Evolutionary conservation across 2,113 vertebrate species (phyloP).

Genomic region (Elaphurus davidianus): DNA sequence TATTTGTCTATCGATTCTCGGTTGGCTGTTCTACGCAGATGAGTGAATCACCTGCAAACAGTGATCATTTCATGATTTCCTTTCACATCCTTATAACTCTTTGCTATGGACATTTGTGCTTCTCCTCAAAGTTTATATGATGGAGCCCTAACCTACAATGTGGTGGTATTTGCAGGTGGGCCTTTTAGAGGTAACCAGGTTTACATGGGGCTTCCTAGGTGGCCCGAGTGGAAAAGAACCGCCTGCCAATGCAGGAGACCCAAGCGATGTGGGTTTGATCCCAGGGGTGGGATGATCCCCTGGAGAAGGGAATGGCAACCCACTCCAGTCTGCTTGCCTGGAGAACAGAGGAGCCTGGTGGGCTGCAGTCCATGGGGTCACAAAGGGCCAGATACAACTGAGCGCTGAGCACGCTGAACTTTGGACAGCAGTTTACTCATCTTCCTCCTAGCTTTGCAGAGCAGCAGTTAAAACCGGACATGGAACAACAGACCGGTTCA

Average conservation of each 20-base stretch:
- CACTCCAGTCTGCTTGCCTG: not conserved
- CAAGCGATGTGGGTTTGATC: not conserved
- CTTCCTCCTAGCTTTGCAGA: not conserved
- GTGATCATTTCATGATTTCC: not conserved
- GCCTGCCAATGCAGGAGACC: not conserved
- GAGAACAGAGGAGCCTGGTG: not conserved
- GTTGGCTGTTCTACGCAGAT: not conserved
- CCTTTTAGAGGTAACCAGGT: not conserved
- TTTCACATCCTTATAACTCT: not conserved
- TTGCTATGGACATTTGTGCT: not conserved
- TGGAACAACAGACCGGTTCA: not conserved
- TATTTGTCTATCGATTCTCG: not conserved
- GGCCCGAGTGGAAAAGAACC: not conserved
- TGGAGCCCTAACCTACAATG: not conserved
- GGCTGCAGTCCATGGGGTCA: fast-evolving
- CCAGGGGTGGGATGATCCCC: not conserved
- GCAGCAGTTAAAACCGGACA: not conserved
- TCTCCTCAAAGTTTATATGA: not conserved
- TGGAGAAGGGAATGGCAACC: not conserved
- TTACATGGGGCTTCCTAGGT: not conserved
- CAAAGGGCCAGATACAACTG: fast-evolving
- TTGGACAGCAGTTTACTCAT: not conserved
- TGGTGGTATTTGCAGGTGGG: not conserved
- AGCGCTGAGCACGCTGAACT: not conserved
- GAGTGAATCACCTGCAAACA: not conserved